Evolutionary conservation across 2,113 vertebrate species (phyloP).

Genomic region (Oreotrochilus melanogaster): DNA sequence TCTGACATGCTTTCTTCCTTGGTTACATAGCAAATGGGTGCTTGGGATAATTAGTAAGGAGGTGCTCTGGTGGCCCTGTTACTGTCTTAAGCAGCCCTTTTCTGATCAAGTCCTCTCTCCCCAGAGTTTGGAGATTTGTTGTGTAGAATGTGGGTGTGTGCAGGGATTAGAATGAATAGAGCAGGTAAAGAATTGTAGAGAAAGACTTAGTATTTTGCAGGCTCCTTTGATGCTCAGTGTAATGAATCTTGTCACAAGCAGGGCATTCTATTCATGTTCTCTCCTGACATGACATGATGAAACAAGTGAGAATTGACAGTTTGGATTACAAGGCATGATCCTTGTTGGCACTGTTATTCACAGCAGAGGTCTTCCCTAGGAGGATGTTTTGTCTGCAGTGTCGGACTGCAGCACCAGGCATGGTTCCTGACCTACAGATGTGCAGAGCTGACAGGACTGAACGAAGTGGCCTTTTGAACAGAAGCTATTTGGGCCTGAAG

Average conservation of each 20-base stretch:
- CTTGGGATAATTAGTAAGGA: constrained; percentile 63
- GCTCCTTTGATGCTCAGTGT: neutral
- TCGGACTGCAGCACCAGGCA: accelerated
- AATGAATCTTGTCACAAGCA: neutral
- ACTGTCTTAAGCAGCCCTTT: constrained; percentile 28
- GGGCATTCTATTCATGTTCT: neutral
- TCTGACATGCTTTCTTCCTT: constrained; percentile 61
- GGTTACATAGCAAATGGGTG: constrained; percentile 50
- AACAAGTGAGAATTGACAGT: neutral
- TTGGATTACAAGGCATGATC: neutral
- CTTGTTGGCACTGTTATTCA: neutral
- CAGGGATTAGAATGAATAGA: neutral
- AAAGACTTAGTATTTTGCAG: neutral
- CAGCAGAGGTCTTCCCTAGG: neutral
- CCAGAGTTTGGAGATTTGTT: neutral
- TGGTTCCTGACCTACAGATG: neutral
- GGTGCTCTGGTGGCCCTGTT: constrained; percentile 30
- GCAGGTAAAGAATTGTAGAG: neutral
- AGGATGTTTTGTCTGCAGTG: neutral
- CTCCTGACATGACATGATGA: neutral
- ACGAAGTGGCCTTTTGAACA: neutral
- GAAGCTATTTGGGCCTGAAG: neutral
- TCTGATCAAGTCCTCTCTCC: neutral
- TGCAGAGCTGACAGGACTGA: neutral
- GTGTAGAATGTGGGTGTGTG: neutral